Percentiles rank a stretch among this genome's conserved stretches.
These are phyloP conservation scores for Sialis lutaria DNA, from an alignment of 2,888 invertebrate species.

Conservation along the genomic window DNA sequence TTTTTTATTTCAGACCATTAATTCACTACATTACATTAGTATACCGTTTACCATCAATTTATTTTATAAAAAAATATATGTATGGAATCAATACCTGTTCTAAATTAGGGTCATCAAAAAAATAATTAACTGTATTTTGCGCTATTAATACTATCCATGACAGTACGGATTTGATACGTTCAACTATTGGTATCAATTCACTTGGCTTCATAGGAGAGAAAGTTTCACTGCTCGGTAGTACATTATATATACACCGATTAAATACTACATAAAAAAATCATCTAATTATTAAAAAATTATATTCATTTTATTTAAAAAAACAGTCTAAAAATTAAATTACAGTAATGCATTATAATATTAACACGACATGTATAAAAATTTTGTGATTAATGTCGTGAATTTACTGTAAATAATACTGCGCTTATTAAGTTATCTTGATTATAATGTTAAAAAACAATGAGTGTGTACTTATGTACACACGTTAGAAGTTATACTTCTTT, in stretches of 20 bases:
- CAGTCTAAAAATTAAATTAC: background rate
- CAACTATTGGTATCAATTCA: conserved; percentile 21
- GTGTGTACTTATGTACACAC: too few species aligned
- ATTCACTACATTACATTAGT: too few species aligned
- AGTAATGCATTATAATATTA: background rate
- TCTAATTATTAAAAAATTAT: background rate
- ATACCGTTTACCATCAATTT: background rate
- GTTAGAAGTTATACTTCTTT: too few species aligned
- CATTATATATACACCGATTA: conserved; percentile 29
- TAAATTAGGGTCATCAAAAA: conserved; percentile 25
- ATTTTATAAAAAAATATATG: background rate
- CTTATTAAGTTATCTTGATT: too few species aligned
- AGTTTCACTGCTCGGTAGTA: conserved; percentile 12
- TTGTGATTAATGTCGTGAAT: background rate
- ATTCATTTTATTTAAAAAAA: background rate
- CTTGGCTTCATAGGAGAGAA: conserved; percentile 13
- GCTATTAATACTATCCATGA: conserved; percentile 26
- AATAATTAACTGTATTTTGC: conserved; percentile 27
- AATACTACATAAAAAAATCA: conserved; percentile 19
- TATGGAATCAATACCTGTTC: conserved; percentile 23
- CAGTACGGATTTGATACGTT: conserved; percentile 24
- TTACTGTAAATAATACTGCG: background rate
- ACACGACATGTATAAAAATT: background rate
- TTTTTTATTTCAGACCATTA: too few species aligned
- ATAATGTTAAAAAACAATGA: too few species aligned